These are phyloP conservation scores for Drosophila eugracilis DNA, from an alignment of 1,140 invertebrate species.

Conservation along the genomic window DNA sequence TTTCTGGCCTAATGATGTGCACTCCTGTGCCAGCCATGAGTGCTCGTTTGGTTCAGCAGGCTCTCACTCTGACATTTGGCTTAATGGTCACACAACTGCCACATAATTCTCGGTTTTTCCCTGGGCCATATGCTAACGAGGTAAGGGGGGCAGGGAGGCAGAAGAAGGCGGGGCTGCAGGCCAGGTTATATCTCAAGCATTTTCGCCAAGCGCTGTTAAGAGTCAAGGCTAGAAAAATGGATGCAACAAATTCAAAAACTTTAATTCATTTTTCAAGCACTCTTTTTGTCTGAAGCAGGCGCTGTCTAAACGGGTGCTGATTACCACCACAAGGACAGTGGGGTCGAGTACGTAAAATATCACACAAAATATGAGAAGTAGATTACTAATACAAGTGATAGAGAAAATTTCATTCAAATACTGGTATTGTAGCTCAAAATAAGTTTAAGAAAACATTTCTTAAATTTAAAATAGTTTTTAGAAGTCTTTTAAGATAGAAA, in stretches of 20 bases:
- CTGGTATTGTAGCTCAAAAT: no score
- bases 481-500: background rate
- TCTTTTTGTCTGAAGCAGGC: constrained; percentile 52
- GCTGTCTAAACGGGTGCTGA: constrained; percentile 47
- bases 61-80: constrained; percentile 53
- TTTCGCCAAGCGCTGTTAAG: constrained; percentile 19
- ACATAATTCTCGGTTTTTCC: constrained; percentile 23
- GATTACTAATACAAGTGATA: background rate
- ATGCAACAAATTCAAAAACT: constrained; percentile 55
- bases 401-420: background rate
- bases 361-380: background rate
- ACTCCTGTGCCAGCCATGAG: constrained; percentile 13
- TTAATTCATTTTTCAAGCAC: constrained; percentile 59
- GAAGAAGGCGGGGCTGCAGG: background rate
- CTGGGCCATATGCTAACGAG: constrained; percentile 34
- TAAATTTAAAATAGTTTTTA: no score
- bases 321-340: constrained; percentile 30
- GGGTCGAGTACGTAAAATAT: background rate
- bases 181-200: constrained; percentile 29
- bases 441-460: no score
- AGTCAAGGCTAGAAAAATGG: constrained; percentile 51
- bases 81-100: constrained; percentile 59
- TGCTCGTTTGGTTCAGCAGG: constrained; percentile 13
- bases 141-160: background rate
- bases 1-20: constrained; percentile 63